A percentile compares a stretch with the other conserved stretches of the same genome.
Conservation (phyloP, 2,888 invertebrate species). For the Tribolium freemani region DNA sequence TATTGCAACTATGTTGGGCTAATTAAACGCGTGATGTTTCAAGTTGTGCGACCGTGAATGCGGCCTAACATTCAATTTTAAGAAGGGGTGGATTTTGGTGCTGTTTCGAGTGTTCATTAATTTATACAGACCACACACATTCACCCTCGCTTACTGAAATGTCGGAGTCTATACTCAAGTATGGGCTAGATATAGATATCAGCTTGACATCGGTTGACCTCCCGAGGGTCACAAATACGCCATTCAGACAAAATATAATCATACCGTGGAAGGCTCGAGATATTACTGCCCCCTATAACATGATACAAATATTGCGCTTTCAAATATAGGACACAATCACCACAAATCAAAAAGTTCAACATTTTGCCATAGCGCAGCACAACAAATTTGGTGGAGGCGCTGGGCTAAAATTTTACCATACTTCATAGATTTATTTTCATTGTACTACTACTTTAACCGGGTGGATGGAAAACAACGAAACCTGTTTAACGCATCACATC, state of each 20-base stretch:
- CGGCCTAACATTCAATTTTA: conserved; percentile 26
- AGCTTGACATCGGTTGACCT: conserved; percentile 21
- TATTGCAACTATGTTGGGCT: conserved; percentile 33
- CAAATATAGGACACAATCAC: no score
- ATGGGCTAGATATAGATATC: conserved; percentile 9
- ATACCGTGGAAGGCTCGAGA: background rate
- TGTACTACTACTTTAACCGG: no score
- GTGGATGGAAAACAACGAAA: no score
- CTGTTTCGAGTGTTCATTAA: conserved; percentile 34
- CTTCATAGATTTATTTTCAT: no score
- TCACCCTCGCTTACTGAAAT: conserved; percentile 12
- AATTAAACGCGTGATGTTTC: conserved; percentile 38
- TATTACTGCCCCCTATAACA: background rate
- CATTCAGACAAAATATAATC: conserved; percentile 7
- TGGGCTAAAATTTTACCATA: no score
- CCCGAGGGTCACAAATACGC: conserved; percentile 4
- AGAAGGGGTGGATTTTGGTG: conserved; percentile 33
- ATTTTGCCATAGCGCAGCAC: no score
- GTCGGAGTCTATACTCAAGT: conserved; percentile 2
- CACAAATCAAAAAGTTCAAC: no score
- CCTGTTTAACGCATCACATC: no score
- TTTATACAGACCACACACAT: conserved; percentile 29
- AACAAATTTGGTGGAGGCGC: no score
- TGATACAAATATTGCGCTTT: background rate
- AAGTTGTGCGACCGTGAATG: conserved; percentile 28